phyloP scores from a whole-genome alignment of 2,113 vertebrate species.

The Calypte anna region DNA sequence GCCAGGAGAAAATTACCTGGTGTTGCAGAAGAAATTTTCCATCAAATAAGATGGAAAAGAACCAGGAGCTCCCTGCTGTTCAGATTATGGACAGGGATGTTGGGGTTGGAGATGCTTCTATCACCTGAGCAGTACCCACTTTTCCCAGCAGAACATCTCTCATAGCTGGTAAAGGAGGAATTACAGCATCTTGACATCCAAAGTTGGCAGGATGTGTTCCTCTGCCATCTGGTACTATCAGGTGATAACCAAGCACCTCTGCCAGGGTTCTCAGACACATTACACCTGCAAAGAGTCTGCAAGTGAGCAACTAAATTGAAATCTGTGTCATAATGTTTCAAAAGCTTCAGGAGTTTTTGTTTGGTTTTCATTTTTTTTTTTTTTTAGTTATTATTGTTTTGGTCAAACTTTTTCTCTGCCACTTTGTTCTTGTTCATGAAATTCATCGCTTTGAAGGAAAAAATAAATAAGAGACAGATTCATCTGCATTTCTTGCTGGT shows the following conservation, averaged over 20 bases:
- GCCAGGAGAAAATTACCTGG: neutral
- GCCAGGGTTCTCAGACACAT: neutral
- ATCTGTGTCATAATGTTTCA: rapidly evolving
- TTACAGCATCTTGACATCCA: neutral
- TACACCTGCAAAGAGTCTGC: neutral
- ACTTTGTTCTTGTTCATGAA: neutral
- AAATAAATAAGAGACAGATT: neutral
- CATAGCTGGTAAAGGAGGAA: neutral
- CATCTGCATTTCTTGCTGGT: neutral
- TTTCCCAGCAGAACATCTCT: neutral
- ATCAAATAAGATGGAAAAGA: neutral
- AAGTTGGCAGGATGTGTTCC: neutral
- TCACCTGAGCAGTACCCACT: neutral
- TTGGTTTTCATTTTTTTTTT: neutral
- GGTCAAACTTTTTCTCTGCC: neutral
- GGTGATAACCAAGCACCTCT: neutral
- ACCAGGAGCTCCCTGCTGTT: no score
- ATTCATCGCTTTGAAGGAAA: neutral
- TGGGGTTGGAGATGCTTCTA: neutral
- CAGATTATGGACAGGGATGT: neutral
- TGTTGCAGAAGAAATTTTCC: neutral
- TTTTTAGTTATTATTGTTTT: neutral
- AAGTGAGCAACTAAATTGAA: neutral
- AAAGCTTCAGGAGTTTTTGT: neutral
- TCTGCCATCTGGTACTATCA: neutral